Base-by-base conservation (phyloP, 37 sponge, comb jelly and placozoan genomes). In the Cladorhizidae sp. region DNA sequence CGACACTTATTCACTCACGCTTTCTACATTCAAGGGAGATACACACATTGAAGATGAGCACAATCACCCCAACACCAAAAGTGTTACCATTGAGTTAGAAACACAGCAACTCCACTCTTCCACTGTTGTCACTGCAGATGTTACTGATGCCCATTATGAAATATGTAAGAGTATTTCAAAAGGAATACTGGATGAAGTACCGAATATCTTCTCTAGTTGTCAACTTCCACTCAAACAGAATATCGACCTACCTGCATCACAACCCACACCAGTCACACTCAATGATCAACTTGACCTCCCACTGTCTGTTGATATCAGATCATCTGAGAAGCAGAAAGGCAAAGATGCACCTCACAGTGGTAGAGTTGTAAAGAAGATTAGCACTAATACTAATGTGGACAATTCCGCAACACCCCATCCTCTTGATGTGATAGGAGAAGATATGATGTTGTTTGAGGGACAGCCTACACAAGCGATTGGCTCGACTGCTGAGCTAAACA, bases 351-450 rank as follows among this genome's bases (percentile, higher is more conserved):
- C 11, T 61, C 21, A n/a, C n/a, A 15, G 12, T 31, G 17, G 3
- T 65, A 14, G 5, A 31, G 67, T 32, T 35, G 3, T 31, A 3
- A 32, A 2, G 35, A 65, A 65, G 67, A n/a, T n/a, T n/a, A 65
- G 2, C 5, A 17, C 72, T 25, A 67, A 80, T 38, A 38, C 54
- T 43, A 69, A 69, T 36, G 58, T 80, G 20, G 78, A 78, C 63
- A 42, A 61, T 32, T 67, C 78, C 49, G 9, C 8, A 9, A 45
- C 49, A 5, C 49, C 9, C 9, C 49, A 45, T 9, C 49, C 49
- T 45, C 49, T 45, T 5, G 49, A 45, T 5, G 9, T 12, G 49
- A 12, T 45, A 9, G 49, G 9, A 9, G 49, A 45, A 9, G 49
- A 9, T 12, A 45, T 12, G 49, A 9, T 45, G 49, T 45, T 45